Evolutionary conservation across 1,140 invertebrate genomes (phyloP).

Genomic region (Idris sp.): DNA sequence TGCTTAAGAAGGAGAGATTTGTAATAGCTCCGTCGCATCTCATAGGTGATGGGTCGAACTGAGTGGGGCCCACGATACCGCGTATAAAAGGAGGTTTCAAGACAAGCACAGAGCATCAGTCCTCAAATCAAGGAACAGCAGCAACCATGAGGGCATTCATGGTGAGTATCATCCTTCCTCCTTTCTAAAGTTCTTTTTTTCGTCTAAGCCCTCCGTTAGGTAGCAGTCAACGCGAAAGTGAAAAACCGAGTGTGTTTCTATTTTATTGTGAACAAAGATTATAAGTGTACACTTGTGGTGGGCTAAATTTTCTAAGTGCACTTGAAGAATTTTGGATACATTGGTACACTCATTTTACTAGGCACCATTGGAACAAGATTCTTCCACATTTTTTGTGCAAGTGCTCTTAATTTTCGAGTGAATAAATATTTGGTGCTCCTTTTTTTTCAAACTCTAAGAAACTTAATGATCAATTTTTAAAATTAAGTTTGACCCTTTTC

Average conservation of each 20-base stretch:
- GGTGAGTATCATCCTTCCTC: conserved; percentile 74
- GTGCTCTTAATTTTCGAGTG: too few species aligned
- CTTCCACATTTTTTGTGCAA: too few species aligned
- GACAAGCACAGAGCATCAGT: conserved; percentile 77
- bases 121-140: conserved; percentile 78
- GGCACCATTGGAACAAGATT: too few species aligned
- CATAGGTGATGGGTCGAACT: conserved; percentile 76
- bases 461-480: too few species aligned
- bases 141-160: conserved; percentile 79
- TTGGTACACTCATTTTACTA: too few species aligned
- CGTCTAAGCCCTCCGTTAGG: conserved; percentile 13
- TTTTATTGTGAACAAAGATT: conserved; percentile 10
- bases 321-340: too few species aligned
- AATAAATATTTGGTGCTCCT: too few species aligned
- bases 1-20: conserved; percentile 70
- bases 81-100: conserved; percentile 76
- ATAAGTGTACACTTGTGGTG: too few species aligned
- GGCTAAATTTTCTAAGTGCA: too few species aligned
- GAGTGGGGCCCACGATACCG: conserved; percentile 71
- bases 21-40: conserved; percentile 73
- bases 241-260: conserved; percentile 14
- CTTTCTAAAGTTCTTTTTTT: conserved; percentile 43
- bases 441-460: too few species aligned
- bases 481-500: not conserved
- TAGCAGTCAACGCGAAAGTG: conserved; percentile 34